Conservation (phyloP, 2,113 vertebrate genomes). For the Micronycteris hirsuta region DNA sequence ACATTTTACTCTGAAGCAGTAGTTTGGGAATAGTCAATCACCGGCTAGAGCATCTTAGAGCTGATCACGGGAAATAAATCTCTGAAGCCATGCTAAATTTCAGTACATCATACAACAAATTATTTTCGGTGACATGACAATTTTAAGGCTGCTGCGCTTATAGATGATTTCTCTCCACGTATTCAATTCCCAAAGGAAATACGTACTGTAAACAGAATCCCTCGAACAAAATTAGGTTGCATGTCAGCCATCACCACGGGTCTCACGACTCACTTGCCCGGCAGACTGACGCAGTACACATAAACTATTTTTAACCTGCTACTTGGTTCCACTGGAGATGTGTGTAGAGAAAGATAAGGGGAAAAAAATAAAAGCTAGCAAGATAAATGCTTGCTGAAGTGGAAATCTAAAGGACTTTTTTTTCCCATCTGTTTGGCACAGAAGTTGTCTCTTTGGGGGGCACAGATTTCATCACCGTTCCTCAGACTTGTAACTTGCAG, state of each 20-base stretch:
- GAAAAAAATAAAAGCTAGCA: not conserved
- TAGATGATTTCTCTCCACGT: conserved; percentile 1
- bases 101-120: conserved; percentile 6
- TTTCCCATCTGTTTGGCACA: not conserved
- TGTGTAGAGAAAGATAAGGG: not conserved
- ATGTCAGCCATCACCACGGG: not conserved
- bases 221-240: not conserved
- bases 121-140: conserved; percentile 47
- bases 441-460: not conserved
- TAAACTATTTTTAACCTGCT: not conserved
- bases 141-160: conserved; percentile 24
- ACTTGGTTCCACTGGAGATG: not conserved
- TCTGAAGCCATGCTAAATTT: conserved; percentile 50
- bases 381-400: conserved; percentile 25
- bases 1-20: not conserved
- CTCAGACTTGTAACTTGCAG: conserved; percentile 5
- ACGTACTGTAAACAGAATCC: not conserved
- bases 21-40: conserved; percentile 49
- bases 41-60: not conserved
- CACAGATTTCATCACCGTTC: conserved; percentile 19
- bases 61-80: conserved; percentile 6
- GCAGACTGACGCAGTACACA: not conserved
- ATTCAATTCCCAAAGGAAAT: conserved; percentile 26
- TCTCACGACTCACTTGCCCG: not conserved
- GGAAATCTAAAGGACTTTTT: not conserved